A percentile compares a stretch with the other conserved stretches of the same genome.
phyloP scores from a whole-genome alignment of 1,140 invertebrate genomes.

The Spodoptera litura region DNA sequence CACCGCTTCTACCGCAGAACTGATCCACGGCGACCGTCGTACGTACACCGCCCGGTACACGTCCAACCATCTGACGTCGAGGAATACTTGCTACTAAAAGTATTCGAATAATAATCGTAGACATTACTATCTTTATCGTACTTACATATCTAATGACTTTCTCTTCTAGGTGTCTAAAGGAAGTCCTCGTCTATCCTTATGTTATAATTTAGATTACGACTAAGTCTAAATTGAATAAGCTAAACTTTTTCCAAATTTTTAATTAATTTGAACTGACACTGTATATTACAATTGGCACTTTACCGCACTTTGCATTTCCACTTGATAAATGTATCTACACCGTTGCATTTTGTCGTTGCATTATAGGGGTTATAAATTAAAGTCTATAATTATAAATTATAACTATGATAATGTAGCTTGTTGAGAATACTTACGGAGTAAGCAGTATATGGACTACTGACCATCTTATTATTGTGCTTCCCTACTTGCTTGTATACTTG shows the following conservation, averaged over 20 bases:
- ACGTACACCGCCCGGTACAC: not conserved
- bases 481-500: constrained; percentile 25
- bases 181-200: constrained; percentile 8
- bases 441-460: constrained; percentile 62
- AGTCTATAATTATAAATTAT: constrained; percentile 59
- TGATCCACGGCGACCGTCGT: not conserved
- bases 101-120: constrained; percentile 21
- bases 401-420: constrained; percentile 76
- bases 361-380: constrained; percentile 57
- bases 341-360: constrained; percentile 77
- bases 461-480: constrained; percentile 16
- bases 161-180: constrained; percentile 25
- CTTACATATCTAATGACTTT: constrained; percentile 45
- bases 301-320: constrained; percentile 73
- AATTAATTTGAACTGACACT: constrained; percentile 42
- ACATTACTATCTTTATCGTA: constrained; percentile 17
- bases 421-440: constrained; percentile 66
- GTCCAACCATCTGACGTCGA: constrained; percentile 4
- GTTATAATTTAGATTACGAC: constrained; percentile 35
- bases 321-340: constrained; percentile 72
- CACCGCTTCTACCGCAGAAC: constrained; percentile 45
- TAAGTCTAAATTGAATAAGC: constrained; percentile 45
- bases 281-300: constrained; percentile 63
- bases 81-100: not conserved
- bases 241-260: constrained; percentile 47